Base-by-base conservation (phyloP, 1,140 invertebrate genomes). In the Calliphora vicina region DNA sequence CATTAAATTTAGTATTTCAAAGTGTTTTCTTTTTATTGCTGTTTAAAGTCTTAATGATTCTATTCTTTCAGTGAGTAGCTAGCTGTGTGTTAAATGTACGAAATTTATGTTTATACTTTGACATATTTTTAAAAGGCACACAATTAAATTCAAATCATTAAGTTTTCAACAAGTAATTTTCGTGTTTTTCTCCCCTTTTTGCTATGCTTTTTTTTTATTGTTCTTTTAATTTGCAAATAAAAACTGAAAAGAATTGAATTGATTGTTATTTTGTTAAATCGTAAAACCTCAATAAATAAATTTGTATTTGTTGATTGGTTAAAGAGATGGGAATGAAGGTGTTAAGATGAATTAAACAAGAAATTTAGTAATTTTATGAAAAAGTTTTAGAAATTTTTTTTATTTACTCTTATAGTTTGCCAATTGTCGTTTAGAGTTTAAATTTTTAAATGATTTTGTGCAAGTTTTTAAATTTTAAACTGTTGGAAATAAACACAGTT, bases 91-190 rank as follows among this genome's bases (percentile, higher is more conserved):
- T 35, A 35, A 57, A 67, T 67, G n/a, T n/a, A n/a, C n/a, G 9
- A 20, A 67, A 67, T 67, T 67, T 67, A 67, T 67, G 61, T 23
- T 67, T 23, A 67, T 67, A 67, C 61, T 67, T 67, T 67, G 61
- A 67, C 61, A 67, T 23, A 67, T 67, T 67, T 57, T 67, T 67
- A 67, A 23, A 67, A 23, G n/a, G 61, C 20, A 67, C 17, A 67
- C 61, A 67, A 67, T 67, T 67, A 23, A 67, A 67, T 67, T 57
- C 17, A 67, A 67, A 67, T 67, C 61, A 23, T 67, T 67, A 67
- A 67, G 61, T 67, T 67, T 67, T 67, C 61, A 67, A 25, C 61
- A 67, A 67, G 61, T 67, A 20, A 20, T 20, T 50, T 50, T 67
- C 25, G 61, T 67, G 61, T 67, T 57, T 6, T 17, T 57, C 2